Evolutionary conservation across 2,113 vertebrate species (phyloP), one percentile per base, ranked within the genome.

Genomic region (Circaetus gallicus): DNA sequence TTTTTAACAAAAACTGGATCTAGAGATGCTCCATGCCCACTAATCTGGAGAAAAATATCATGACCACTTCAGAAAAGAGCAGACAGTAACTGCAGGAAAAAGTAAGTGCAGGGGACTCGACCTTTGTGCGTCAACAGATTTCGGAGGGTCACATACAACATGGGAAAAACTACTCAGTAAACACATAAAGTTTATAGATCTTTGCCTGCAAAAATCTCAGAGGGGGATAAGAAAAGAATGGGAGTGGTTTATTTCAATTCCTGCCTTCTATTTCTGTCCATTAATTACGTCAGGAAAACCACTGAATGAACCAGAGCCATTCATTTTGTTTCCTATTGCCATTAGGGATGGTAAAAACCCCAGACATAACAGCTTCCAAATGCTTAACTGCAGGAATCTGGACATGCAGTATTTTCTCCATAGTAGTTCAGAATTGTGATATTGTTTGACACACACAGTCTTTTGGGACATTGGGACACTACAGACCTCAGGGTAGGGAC

Each of bases 241-340:
- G 91, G 91, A 96, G 91, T 91, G 93, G 84, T 90, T 95, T 94
- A 70, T 85, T 96, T 95, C 84, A 90, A 88, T 95, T 96, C 95
- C 96, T 95, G 91, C 53, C 78, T 94, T 94, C 91, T 96, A 97
- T 95, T 97, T 95, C 66, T 94, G 86, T 87, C 86, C 53, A 56
- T 94, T 95, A 95, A 90, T 87, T 96, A 94, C 43, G 11, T 95
- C 96, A 97, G 87, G 70, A 97, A 95, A 95, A 88, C 73, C 78
- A 90, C 2, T 58, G n/a, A 91, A 91, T 80, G 91, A 90, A 95
- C 45, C 71, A 95, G 53, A 89, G 80, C 47, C 82, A 91, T 95
- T 96, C 66, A 94, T 52, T 96, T 84, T 53, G 32, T 96, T 96
- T 96, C 94, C 91, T 95, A 86, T 73, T 95, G 78, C 62, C 86